phyloP scores from a whole-genome alignment of 2,888 invertebrate species.

The Scaptomyza caliginosa region DNA sequence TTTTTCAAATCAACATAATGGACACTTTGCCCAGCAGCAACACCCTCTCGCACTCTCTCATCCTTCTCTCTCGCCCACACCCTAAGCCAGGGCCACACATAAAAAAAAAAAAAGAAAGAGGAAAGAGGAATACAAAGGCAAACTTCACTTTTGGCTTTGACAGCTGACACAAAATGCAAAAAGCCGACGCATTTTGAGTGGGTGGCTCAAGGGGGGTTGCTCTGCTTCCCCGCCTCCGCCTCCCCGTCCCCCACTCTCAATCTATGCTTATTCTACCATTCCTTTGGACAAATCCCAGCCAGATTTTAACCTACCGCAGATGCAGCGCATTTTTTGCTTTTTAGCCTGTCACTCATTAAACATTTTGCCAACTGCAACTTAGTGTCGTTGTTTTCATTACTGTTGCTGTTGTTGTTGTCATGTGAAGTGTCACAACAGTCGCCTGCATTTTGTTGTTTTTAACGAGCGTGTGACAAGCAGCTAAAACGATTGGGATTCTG shows the following conservation, averaged over 20 bases:
- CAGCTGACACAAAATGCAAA: slow-evolving; percentile 75
- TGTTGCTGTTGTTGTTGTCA: slow-evolving; percentile 51
- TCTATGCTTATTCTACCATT: slow-evolving; percentile 11
- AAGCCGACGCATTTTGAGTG: slow-evolving; percentile 68
- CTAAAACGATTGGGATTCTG: slow-evolving; percentile 54
- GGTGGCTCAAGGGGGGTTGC: slow-evolving; percentile 39
- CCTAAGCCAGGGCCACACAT: slow-evolving; percentile 11
- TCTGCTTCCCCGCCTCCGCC: slow-evolving; percentile 6
- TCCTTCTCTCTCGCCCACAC: not conserved
- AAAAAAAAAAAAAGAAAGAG: slow-evolving; percentile 34
- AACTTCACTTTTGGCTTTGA: slow-evolving; percentile 69
- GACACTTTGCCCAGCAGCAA: slow-evolving; percentile 76
- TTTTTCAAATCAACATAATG: slow-evolving; percentile 79
- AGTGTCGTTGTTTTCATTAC: slow-evolving; percentile 49
- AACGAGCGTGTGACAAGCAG: slow-evolving; percentile 68
- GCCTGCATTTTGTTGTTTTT: slow-evolving; percentile 67
- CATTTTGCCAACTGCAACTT: slow-evolving; percentile 71
- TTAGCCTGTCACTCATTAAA: slow-evolving; percentile 68
- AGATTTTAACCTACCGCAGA: slow-evolving; percentile 67
- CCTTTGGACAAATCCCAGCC: slow-evolving; percentile 35
- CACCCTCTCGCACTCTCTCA: slow-evolving; percentile 3
- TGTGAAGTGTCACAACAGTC: slow-evolving; percentile 70
- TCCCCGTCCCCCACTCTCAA: not conserved
- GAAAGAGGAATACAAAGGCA: slow-evolving; percentile 73
- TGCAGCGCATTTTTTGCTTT: slow-evolving; percentile 55